These are phyloP conservation scores for Megathymus violae DNA, from an alignment of 1,140 invertebrate genomes.

Conservation along the genomic window DNA sequence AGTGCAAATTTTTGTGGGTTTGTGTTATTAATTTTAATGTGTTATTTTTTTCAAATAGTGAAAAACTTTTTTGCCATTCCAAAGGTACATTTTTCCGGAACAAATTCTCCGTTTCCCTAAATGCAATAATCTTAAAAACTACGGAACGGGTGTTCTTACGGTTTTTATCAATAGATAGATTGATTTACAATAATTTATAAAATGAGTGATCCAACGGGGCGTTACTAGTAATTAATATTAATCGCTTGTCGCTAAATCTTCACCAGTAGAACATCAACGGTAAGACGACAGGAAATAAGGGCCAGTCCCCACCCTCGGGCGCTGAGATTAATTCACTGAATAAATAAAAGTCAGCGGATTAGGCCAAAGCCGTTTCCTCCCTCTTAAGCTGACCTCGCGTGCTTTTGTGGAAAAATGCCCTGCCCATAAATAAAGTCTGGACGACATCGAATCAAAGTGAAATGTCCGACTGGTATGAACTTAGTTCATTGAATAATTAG, in stretches of 20 bases:
- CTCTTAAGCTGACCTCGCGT: constrained; percentile 81
- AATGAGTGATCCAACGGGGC: no score
- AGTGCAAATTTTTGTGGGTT: no score
- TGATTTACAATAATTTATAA: no score
- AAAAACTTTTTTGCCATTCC: no score
- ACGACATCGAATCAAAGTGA: constrained; percentile 65
- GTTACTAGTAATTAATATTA: no score
- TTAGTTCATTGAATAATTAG: constrained; percentile 31
- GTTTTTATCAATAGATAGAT: no score
- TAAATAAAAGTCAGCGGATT: constrained; percentile 84
- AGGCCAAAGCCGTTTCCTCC: constrained; percentile 80
- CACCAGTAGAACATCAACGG: constrained; percentile 1
- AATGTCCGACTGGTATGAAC: constrained; percentile 13
- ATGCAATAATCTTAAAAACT: no score
- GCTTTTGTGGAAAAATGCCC: constrained; percentile 79
- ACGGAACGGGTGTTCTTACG: no score
- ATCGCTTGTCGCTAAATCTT: background rate
- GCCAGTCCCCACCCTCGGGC: constrained; percentile 62
- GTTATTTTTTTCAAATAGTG: no score
- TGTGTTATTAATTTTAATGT: no score
- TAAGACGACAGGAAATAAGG: constrained; percentile 71
- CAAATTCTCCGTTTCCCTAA: no score
- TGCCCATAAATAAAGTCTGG: constrained; percentile 76
- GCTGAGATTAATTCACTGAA: constrained; percentile 82
- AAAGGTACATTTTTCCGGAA: no score